Evolutionary conservation across 2,888 invertebrate genomes (phyloP).

Genomic region (Folsomia candida): DNA sequence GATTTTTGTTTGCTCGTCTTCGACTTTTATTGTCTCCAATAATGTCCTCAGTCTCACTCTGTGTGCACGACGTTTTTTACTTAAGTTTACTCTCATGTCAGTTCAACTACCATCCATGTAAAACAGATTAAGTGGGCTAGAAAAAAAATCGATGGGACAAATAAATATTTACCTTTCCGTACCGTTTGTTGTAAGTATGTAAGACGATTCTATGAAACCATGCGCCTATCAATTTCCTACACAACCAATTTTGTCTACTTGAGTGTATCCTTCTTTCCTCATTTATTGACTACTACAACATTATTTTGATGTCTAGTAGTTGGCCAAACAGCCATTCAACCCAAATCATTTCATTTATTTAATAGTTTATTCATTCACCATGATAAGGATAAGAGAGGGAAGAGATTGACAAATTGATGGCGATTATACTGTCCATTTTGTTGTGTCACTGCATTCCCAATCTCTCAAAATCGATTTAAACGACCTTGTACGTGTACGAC

Average conservation of each 20-base stretch:
- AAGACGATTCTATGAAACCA: neutral
- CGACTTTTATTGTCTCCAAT: neutral
- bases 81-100: neutral
- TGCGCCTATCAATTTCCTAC: neutral
- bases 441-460: constrained; percentile 9
- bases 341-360: constrained; percentile 5
- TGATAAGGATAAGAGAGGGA: neutral
- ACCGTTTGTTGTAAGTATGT: too few relatives aligned
- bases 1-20: neutral
- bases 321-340: neutral
- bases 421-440: constrained; percentile 4
- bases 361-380: neutral
- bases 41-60: neutral
- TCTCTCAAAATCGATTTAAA: neutral
- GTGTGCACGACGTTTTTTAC: neutral
- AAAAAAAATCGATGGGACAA: neutral
- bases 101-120: neutral
- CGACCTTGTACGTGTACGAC: too few relatives aligned
- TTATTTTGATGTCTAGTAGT: neutral
- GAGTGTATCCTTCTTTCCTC: neutral
- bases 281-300: neutral
- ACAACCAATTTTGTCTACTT: neutral
- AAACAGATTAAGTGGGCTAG: neutral
- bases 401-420: constrained; percentile 10
- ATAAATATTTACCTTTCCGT: neutral